A percentile compares a stretch with the other conserved stretches of the same genome.
Evolutionary conservation across 1,140 invertebrate genomes (phyloP).

Genomic region (Leptopilina clavipes): DNA sequence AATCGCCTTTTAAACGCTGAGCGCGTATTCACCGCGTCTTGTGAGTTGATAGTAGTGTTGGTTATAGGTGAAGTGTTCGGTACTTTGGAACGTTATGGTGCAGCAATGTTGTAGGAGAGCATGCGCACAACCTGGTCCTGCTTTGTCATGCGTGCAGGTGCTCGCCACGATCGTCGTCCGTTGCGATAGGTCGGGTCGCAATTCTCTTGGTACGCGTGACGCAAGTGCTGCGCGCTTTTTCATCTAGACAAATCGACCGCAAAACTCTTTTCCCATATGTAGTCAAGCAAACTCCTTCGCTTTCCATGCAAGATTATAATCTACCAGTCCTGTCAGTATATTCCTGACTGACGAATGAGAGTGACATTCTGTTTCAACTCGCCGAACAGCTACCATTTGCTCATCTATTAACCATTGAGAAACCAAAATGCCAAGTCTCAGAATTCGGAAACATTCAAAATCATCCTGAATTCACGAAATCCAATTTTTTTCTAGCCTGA

Average conservation of each 20-base stretch:
- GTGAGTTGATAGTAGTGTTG: conserved; percentile 46
- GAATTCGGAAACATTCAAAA: not conserved
- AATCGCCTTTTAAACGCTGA: conserved; percentile 65
- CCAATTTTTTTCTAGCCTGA: no score
- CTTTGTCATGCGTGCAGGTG: conserved; percentile 59
- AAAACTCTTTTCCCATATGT: conserved; percentile 30
- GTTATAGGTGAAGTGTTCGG: conserved; percentile 56
- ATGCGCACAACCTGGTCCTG: conserved; percentile 53
- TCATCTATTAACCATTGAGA: conserved; percentile 5
- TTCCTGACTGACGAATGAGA: conserved; percentile 23
- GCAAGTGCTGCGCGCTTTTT: conserved; percentile 30
- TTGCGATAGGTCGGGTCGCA: conserved; percentile 50
- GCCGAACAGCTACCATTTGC: conserved; percentile 8
- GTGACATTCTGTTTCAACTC: conserved; percentile 26
- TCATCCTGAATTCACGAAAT: no score
- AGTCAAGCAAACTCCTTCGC: conserved; percentile 1
- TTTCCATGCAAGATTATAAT: conserved; percentile 16
- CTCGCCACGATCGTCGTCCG: conserved; percentile 48
- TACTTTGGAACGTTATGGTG: conserved; percentile 53
- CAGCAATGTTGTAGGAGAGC: conserved; percentile 47
- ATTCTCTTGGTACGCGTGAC: conserved; percentile 25
- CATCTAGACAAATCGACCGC: conserved; percentile 26
- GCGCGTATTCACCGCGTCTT: conserved; percentile 49
- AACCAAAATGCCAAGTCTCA: conserved; percentile 15
- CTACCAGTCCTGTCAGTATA: not conserved